Evolutionary conservation across 2,888 invertebrate species (phyloP).

Genomic region (Mermis nigrescens): DNA sequence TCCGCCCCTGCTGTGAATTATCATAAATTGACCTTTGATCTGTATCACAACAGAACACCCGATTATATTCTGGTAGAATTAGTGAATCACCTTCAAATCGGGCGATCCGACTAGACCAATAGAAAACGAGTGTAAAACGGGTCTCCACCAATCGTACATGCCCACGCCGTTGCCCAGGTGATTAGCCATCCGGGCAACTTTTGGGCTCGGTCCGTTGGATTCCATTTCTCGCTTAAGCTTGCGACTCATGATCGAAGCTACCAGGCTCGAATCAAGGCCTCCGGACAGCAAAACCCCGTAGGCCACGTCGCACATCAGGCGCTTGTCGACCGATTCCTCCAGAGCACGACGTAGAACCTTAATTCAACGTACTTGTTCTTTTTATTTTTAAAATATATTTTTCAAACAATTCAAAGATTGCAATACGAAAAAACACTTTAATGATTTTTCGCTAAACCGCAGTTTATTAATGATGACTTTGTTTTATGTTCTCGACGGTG

Average conservation of each 20-base stretch:
- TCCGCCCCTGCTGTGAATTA: no score
- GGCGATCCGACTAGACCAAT: conserved; percentile 65
- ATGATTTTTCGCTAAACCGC: no score
- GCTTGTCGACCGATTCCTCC: conserved; percentile 49
- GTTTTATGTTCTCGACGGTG: no score
- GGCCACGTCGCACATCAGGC: conserved; percentile 62
- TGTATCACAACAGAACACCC: no score
- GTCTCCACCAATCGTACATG: conserved; percentile 3
- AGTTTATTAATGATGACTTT: no score
- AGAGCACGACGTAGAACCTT: background rate
- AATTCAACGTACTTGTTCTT: no score
- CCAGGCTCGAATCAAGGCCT: conserved; percentile 64
- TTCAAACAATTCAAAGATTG: no score
- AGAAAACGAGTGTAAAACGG: conserved; percentile 54
- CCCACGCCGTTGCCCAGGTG: background rate
- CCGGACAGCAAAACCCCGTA: conserved; percentile 62
- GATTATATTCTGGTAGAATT: no score
- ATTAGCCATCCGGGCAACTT: background rate
- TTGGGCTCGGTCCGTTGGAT: background rate
- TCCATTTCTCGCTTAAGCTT: conserved; percentile 26
- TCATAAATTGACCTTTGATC: no score
- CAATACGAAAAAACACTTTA: no score
- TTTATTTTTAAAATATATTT: no score
- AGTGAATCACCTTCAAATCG: conserved; percentile 44
- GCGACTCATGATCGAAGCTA: conserved; percentile 43